These are phyloP conservation scores for Mycteria americana DNA, from an alignment of 2,797 vertebrate species.

Conservation along the genomic window DNA sequence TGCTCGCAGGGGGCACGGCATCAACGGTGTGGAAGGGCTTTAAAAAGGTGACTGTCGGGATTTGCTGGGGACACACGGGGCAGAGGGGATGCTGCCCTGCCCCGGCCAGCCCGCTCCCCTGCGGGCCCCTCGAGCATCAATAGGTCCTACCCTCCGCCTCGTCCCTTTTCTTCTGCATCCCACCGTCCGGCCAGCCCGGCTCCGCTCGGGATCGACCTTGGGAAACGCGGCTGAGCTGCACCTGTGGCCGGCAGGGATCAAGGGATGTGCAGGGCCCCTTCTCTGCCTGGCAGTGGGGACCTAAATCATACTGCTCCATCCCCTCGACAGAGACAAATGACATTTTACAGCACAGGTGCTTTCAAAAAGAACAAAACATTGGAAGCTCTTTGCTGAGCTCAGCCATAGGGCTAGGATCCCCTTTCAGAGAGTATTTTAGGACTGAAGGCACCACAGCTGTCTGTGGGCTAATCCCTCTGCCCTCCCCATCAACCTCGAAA, in stretches of 20 bases:
- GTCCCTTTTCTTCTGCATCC: not conserved
- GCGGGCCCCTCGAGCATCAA: not conserved
- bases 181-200: not conserved
- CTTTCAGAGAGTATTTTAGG: conserved; percentile 56
- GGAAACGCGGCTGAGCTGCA: not conserved
- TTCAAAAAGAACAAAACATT: not conserved
- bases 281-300: not conserved
- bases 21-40: not conserved
- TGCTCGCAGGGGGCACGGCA: not conserved
- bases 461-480: conserved; percentile 32
- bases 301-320: not conserved
- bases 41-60: not conserved
- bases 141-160: not conserved
- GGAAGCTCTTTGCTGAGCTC: not conserved
- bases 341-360: not conserved
- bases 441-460: conserved; percentile 41
- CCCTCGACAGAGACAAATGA: not conserved
- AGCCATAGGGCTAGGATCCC: not conserved
- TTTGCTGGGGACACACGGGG: not conserved
- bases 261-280: not conserved
- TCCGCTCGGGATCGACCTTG: rapidly evolving
- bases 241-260: not conserved
- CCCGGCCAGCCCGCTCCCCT: not conserved
- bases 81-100: no score
- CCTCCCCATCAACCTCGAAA: not conserved